Base-by-base conservation (phyloP, 2,888 invertebrate species). In the Lordiphosa fenestrarum region DNA sequence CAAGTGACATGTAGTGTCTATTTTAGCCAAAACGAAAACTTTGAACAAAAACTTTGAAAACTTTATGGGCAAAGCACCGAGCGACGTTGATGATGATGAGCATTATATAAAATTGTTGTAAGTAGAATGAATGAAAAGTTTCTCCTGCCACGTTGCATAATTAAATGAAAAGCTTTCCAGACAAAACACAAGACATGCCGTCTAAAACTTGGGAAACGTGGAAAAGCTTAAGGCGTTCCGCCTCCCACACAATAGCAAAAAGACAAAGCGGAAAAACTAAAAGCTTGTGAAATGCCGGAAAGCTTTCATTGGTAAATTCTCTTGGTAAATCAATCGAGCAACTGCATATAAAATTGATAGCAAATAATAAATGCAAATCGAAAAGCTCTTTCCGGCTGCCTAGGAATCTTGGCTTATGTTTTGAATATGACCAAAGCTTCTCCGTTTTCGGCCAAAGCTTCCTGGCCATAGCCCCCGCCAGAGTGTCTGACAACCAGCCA, bases 141-240 rank as follows among this genome's bases (percentile, higher is more conserved):
- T 36, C 6, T 30, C 35, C 19, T n/a, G 33, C 30, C 33, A 6
- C 19, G 15, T 71, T 71, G 73, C 71, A 71, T 71, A 73, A 71
- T 73, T 71, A 63, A 73, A 44, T 60, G 54, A 44, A 59, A 62
- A 71, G 73, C 70, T 73, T 55, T 62, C 2, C 1, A 37, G 35
- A 58, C 44, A 51, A 35, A 35, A 44, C 13, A n/a, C 46, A 15
- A 37, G 44, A 47, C 35, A 21, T 13, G 9, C 13, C 6, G 19
- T 36, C 35, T 36, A 52, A 52, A 30, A 30, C 30, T 30, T 30
- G 30, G 30, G 7, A 30, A 30, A 30, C 9, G 19, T 33, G 36
- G 21, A 35, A 47, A 36, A 35, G 30, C 30, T 25, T 25, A 25
- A 25, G 25, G 25, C 25, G 2, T 2, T 2, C 6, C 6, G 6